phyloP scores from a whole-genome alignment of 2,797 vertebrate genomes.

The Anabas testudineus region DNA sequence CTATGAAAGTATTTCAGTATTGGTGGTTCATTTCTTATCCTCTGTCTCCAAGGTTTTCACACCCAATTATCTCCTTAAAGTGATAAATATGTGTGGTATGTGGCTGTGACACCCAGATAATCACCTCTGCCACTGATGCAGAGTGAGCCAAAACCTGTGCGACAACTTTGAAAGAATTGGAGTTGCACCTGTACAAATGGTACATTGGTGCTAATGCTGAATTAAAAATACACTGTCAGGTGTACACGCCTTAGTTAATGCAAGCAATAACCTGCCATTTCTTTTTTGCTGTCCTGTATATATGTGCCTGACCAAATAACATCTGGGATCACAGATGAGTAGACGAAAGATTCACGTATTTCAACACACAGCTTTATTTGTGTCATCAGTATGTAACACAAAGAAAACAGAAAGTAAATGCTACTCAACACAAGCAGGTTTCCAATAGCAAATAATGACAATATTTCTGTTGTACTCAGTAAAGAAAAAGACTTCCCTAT shows the following conservation, averaged over 20 bases:
- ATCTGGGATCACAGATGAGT: too few species aligned
- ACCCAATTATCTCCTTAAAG: constrained; percentile 77
- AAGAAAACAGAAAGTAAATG: background rate
- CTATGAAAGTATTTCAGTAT: constrained; percentile 60
- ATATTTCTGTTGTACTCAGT: background rate
- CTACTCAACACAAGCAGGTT: background rate
- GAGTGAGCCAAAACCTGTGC: constrained; percentile 35
- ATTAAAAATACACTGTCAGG: constrained; percentile 19
- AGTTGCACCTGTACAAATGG: constrained; percentile 27
- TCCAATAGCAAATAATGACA: background rate
- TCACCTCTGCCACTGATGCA: constrained; percentile 60
- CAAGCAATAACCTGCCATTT: background rate
- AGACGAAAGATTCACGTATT: too few species aligned
- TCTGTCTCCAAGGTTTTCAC: constrained; percentile 71
- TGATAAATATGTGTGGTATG: constrained; percentile 71
- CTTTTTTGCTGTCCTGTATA: background rate
- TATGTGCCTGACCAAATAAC: background rate
- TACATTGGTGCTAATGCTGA: constrained; percentile 20
- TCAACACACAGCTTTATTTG: background rate
- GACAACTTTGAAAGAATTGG: constrained; percentile 51
- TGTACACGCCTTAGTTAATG: constrained; percentile 25
- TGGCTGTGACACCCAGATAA: constrained; percentile 69
- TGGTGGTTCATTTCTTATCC: constrained; percentile 65
- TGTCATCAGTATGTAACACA: constrained; percentile 2
- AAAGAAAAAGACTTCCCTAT: too few species aligned